phyloP scores from a whole-genome alignment of 2,888 invertebrate genomes.

The Lumbricus terrestris region DNA sequence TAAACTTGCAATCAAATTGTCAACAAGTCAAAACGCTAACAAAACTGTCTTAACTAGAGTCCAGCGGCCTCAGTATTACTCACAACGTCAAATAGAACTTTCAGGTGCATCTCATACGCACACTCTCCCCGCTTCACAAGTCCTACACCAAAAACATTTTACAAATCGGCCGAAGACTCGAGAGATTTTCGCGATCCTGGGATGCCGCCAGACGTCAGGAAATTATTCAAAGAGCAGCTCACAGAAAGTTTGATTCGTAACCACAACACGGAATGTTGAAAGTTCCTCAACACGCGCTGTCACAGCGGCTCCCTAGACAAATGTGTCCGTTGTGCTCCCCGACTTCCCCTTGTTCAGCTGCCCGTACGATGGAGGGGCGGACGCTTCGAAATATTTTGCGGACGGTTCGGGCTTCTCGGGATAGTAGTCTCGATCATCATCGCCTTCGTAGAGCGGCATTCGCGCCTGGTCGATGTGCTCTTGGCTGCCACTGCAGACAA shows the following conservation, averaged over 20 bases:
- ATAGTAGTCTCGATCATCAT: not conserved
- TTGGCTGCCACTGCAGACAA: not conserved
- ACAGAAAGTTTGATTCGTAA: conserved; percentile 3
- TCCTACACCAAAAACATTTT: not conserved
- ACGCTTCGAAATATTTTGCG: not conserved
- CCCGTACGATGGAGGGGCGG: not conserved
- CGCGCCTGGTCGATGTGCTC: not conserved
- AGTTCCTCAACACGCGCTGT: not conserved
- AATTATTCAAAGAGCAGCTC: not conserved
- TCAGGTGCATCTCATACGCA: not conserved
- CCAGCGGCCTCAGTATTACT: not conserved
- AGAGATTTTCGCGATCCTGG: not conserved
- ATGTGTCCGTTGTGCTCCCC: not conserved
- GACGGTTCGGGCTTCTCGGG: not conserved
- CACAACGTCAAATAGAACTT: not conserved
- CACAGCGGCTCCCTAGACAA: not conserved
- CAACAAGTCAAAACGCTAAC: not conserved
- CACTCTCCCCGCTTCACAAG: not conserved
- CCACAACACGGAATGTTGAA: not conserved
- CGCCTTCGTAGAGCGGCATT: not conserved
- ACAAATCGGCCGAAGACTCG: not conserved
- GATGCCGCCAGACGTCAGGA: not conserved
- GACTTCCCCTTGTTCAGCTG: conserved; percentile 3
- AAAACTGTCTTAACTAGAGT: not conserved
- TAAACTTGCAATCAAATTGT: not conserved